Conservation (phyloP, 2,113 vertebrate genomes). For the Acanthisitta chloris region DNA sequence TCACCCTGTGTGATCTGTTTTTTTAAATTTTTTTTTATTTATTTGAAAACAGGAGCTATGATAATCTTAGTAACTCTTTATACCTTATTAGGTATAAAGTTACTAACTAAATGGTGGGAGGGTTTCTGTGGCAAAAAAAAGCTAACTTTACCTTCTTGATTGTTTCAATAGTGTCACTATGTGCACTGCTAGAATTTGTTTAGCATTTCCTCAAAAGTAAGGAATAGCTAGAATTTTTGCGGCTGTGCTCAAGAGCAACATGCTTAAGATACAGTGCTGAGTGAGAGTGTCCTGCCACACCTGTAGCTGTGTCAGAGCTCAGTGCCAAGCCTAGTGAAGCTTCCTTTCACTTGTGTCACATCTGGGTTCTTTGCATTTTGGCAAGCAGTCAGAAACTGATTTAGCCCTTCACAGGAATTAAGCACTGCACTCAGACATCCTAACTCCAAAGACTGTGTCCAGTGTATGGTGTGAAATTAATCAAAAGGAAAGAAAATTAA, state of each 20-base stretch:
- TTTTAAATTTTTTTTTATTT: too few relatives aligned
- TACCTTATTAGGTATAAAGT: background rate
- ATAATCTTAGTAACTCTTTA: background rate
- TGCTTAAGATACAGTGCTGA: background rate
- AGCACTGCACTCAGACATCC: background rate
- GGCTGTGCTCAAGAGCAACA: background rate
- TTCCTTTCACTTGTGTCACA: constrained; percentile 12
- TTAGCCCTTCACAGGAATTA: constrained; percentile 49
- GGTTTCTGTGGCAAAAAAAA: background rate
- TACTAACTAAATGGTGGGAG: background rate
- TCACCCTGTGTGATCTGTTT: background rate
- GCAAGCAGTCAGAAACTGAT: constrained; percentile 13
- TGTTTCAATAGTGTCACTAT: background rate
- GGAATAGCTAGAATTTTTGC: background rate
- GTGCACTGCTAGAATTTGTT: background rate
- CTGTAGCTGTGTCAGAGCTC: background rate
- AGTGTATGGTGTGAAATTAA: constrained; percentile 69
- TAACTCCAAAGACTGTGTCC: constrained; percentile 53
- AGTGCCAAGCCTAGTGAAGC: background rate
- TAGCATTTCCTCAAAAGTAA: background rate
- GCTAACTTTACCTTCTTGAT: background rate
- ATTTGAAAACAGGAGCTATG: background rate
- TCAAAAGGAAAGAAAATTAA: constrained; percentile 70
- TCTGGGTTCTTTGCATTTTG: constrained; percentile 41
- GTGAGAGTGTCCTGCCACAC: background rate